These are phyloP conservation scores for Dryococelus australis DNA, from an alignment of 2,888 invertebrate genomes.

Conservation along the genomic window DNA sequence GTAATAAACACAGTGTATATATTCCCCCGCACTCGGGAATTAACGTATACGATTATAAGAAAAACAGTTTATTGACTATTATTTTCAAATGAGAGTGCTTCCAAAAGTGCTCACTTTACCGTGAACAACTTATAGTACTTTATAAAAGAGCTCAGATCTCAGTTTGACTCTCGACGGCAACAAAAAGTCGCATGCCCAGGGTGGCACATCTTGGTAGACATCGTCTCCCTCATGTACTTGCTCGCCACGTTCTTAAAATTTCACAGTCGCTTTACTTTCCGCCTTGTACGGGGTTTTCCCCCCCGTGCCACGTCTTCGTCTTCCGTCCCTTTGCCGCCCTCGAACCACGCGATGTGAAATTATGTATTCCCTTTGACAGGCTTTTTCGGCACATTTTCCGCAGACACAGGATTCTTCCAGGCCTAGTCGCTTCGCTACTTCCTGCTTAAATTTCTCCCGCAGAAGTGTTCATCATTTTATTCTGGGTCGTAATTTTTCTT, in stretches of 20 bases:
- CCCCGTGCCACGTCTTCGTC: neutral
- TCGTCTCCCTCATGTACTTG: neutral
- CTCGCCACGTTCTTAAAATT: neutral
- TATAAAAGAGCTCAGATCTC: no score
- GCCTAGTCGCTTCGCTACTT: neutral
- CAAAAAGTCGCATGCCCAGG: no score
- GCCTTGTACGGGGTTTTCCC: neutral
- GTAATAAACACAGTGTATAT: no score
- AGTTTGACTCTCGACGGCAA: no score
- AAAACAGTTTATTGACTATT: no score
- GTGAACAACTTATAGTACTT: no score
- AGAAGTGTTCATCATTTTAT: neutral
- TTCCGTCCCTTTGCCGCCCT: neutral
- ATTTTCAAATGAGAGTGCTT: no score
- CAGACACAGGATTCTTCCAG: neutral
- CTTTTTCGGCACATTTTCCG: neutral
- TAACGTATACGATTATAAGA: no score
- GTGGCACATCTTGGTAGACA: no score
- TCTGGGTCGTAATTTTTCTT: neutral
- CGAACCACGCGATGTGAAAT: neutral
- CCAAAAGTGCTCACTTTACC: no score
- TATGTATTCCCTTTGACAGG: slow-evolving; percentile 2
- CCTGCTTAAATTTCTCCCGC: neutral
- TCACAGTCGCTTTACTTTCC: neutral
- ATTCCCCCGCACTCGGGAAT: no score